A percentile compares a stretch with the other conserved stretches of the same genome.
phyloP scores from a whole-genome alignment of 2,888 invertebrate genomes.

The Melinopterus prodromus region DNA sequence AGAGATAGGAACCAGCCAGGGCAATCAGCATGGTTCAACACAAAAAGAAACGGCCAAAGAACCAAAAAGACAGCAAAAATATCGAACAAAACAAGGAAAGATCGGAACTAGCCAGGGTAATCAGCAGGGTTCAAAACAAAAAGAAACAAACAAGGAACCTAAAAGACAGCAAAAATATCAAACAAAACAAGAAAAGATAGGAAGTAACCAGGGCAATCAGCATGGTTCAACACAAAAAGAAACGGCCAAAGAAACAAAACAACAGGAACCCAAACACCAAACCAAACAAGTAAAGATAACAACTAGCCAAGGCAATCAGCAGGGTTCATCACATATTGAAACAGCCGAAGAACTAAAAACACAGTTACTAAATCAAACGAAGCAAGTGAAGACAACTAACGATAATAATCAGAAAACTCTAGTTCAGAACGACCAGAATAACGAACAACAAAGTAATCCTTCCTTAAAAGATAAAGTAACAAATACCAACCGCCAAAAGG shows the following conservation, averaged over 20 bases:
- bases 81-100: not conserved
- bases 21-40: not conserved
- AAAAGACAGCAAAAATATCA: no score
- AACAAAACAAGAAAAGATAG: not conserved
- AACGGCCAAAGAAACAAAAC: not conserved
- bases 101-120: no score
- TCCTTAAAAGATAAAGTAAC: no score
- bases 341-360: not conserved
- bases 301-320: not conserved
- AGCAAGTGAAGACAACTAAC: not conserved
- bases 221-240: not conserved
- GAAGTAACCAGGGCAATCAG: not conserved
- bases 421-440: no score
- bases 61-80: not conserved
- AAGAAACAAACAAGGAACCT: no score
- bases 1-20: not conserved
- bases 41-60: not conserved
- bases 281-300: not conserved
- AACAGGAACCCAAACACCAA: not conserved
- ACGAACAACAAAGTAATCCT: no score
- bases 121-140: no score
- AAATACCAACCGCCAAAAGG: not conserved
- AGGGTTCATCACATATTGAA: not conserved
- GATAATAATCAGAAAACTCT: no score
- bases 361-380: not conserved